These are phyloP conservation scores for Lydus trimaculatus DNA, from an alignment of 2,888 invertebrate genomes.

Conservation along the genomic window DNA sequence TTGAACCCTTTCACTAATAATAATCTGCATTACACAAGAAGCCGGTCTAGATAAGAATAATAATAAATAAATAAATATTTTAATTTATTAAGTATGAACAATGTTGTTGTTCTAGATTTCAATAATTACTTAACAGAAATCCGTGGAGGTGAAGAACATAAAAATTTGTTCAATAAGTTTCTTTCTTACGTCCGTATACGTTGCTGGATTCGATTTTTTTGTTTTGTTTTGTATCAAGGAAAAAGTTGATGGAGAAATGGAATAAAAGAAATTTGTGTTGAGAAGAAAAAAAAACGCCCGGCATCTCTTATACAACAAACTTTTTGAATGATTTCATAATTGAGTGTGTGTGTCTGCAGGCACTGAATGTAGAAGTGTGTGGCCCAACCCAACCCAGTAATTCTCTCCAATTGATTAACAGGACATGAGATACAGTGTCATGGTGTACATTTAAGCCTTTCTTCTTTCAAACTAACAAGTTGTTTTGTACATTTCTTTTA, in stretches of 20 bases:
- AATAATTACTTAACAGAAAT: slow-evolving; percentile 2
- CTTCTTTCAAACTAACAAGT: background rate
- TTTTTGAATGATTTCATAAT: slow-evolving; percentile 31
- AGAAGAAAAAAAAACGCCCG: slow-evolving; percentile 35
- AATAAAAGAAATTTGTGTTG: too few relatives aligned
- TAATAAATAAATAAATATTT: slow-evolving; percentile 15
- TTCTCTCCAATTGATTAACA: slow-evolving; percentile 23
- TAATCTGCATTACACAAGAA: slow-evolving; percentile 18
- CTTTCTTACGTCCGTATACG: background rate
- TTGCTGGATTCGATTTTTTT: background rate
- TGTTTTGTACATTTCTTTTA: background rate
- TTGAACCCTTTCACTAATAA: slow-evolving; percentile 54
- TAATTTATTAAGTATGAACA: slow-evolving; percentile 24
- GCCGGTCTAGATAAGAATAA: slow-evolving; percentile 1
- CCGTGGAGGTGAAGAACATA: background rate
- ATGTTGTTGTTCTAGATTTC: slow-evolving; percentile 26
- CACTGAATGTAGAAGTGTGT: background rate
- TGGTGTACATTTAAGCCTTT: background rate
- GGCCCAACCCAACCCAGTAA: slow-evolving; percentile 23
- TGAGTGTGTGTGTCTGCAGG: background rate
- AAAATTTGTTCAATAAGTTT: background rate
- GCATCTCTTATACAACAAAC: slow-evolving; percentile 33
- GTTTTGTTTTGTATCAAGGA: background rate
- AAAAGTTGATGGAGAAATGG: slow-evolving; percentile 11
- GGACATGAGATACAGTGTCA: background rate